Base-by-base conservation (phyloP, 2,888 invertebrate species). In the Trichopria drosophilae region DNA sequence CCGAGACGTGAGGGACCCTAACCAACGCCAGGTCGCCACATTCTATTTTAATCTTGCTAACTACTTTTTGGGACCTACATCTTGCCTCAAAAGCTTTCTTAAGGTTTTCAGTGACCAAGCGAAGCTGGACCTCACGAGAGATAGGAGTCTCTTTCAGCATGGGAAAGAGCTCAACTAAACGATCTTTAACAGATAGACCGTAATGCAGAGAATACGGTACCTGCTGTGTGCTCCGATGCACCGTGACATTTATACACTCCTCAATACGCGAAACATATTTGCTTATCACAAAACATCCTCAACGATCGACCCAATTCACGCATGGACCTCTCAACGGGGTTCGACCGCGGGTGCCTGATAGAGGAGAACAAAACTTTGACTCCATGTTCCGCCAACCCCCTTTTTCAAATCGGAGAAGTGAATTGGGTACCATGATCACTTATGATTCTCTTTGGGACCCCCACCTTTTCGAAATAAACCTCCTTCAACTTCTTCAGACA, bases 301-400 rank as follows among this genome's bases (percentile, higher is more conserved):
- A 54, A 60, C 2, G 55, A n/a, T 2, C 49, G 24, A 3, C 53
- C 55, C 4, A 59, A n/a, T 16, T 59, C 58, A 2, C 53, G 7
- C 54, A 58, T 59, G 3, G 46, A 40, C 6, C 55, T 20, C 13
- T 60, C 57, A 4, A 47, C 37, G 1, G 56, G 56, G 7, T 58
- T 58, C 0, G 51, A 47, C 26, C 58, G 52, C 1, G 58, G 58
- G 35, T 60, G 53, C 3, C 56, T 32, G 6, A 60, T 49, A 1
- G 51, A 51, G 1, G 48, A 47, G 16, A 26, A 53, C 4, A 31
- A 3, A 0, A 35, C 20, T 6, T 28, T 13, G 12, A 55, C 46
- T 1, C 29, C 37, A n/a, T n/a, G n/a, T n/a, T n/a, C n/a, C n/a
- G n/a, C n/a, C n/a, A n/a, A n/a, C n/a, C n/a, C n/a, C n/a, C n/a